Evolutionary conservation across 1,140 invertebrate genomes (phyloP), one percentile per base, ranked within the genome.

Genomic region (Theocolax elegans): DNA sequence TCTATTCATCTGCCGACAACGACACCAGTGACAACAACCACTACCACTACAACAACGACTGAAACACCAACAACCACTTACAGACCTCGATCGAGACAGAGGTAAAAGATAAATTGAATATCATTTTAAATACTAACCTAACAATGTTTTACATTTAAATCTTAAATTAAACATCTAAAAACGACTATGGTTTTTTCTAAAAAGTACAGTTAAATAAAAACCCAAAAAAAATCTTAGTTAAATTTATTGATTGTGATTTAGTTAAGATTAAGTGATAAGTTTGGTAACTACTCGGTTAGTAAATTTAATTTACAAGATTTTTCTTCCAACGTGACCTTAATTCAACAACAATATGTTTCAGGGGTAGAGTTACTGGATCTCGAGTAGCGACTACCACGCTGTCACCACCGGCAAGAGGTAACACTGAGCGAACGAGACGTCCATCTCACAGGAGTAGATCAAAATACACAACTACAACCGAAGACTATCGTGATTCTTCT

Each of bases 401-500:
- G 3, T 49, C 75, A 1, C 35, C 81, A 17, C 38, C 73, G n/a
- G 65, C 73, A 0, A 77, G 67, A 58, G 31, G 66, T 7, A 77
- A 35, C 42, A 46, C 35, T 13, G 83, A 85, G 0, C 78, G 77
- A 72, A 73, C 77, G 17, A 74, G 82, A 65, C 76, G 83, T 76
- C 84, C 84, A 23, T 62, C 79, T 21, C 81, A 77, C 29, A 77
- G 84, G 72, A 80, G 81, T 9, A 81, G 80, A 71, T 83, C 83
- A 2, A 73, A 82, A 63, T 80, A 73, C 38, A 80, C 81, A 0
- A 80, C 74, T 0, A 78, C 1, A 7, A 83, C 83, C 4, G 80
- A 82, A 31, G 75, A 78, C 29, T 85, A 85, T 53, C 69, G 59
- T 7, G 82, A 84, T 17, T 72, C 78, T 7, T 71, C 72, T 51